Percentiles rank a stretch among this genome's conserved stretches.
These are phyloP conservation scores for Bolborhynchus lineola DNA, from an alignment of 2,113 vertebrate species.

Conservation along the genomic window DNA sequence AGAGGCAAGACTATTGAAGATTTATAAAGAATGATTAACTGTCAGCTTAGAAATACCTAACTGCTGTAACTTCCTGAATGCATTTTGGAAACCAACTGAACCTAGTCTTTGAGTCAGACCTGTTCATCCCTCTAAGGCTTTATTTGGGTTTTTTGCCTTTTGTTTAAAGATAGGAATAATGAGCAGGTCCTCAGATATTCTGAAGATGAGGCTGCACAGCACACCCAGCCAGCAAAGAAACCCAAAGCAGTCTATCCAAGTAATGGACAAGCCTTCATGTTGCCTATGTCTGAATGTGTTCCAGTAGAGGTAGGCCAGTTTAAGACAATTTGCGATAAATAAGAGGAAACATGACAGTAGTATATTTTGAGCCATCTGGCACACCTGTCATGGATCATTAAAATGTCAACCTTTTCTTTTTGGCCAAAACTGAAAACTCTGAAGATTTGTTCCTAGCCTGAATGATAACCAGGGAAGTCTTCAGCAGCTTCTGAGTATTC, in stretches of 20 bases:
- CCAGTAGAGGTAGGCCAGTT: background rate
- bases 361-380: background rate
- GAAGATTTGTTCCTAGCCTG: background rate
- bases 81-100: background rate
- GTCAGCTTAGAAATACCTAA: background rate
- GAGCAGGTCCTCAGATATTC: background rate
- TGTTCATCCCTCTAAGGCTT: background rate
- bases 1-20: background rate
- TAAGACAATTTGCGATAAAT: background rate
- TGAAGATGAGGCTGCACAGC: background rate
- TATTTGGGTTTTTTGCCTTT: background rate
- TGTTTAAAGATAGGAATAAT: background rate
- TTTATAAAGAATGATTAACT: background rate
- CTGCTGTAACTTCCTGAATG: background rate
- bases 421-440: background rate
- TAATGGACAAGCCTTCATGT: background rate
- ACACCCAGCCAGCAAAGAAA: background rate
- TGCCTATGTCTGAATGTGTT: background rate
- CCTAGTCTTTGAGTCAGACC: background rate
- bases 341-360: background rate
- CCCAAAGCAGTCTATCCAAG: background rate
- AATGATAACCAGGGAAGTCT: background rate
- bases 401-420: background rate
- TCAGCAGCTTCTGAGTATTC: background rate
- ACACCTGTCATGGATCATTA: background rate